Evolutionary conservation across 2,113 vertebrate genomes (phyloP).

Genomic region (Vireo altiloquus): DNA sequence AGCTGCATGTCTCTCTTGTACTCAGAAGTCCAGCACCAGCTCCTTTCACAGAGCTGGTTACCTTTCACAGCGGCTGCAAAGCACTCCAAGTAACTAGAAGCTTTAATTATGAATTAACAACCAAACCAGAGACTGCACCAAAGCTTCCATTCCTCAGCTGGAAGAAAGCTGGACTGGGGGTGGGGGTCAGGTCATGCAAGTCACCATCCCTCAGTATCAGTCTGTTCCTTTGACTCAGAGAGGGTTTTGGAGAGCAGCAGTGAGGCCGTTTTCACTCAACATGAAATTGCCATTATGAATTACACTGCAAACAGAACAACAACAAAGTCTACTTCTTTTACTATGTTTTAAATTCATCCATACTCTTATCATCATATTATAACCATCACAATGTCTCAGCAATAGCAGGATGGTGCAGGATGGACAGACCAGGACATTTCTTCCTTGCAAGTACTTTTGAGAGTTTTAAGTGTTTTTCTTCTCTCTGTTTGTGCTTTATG

Average conservation of each 20-base stretch:
- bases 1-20: background rate
- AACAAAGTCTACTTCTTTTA: background rate
- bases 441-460: background rate
- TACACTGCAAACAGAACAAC: background rate
- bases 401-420: background rate
- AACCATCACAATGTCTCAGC: background rate
- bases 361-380: background rate
- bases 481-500: background rate
- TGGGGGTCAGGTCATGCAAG: background rate
- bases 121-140: fast-evolving
- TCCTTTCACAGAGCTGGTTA: background rate
- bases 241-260: background rate
- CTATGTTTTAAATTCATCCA: background rate
- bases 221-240: background rate
- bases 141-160: background rate
- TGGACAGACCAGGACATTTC: background rate
- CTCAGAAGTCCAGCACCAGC: background rate
- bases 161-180: background rate
- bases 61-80: background rate
- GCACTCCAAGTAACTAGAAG: fast-evolving
- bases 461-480: background rate
- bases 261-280: background rate
- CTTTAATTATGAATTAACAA: background rate
- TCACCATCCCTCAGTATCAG: background rate
- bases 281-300: background rate